A percentile compares a stretch with the other conserved stretches of the same genome.
These are phyloP conservation scores for Panagrolaimus sp. DNA, from an alignment of 1,140 invertebrate genomes.

Conservation along the genomic window DNA sequence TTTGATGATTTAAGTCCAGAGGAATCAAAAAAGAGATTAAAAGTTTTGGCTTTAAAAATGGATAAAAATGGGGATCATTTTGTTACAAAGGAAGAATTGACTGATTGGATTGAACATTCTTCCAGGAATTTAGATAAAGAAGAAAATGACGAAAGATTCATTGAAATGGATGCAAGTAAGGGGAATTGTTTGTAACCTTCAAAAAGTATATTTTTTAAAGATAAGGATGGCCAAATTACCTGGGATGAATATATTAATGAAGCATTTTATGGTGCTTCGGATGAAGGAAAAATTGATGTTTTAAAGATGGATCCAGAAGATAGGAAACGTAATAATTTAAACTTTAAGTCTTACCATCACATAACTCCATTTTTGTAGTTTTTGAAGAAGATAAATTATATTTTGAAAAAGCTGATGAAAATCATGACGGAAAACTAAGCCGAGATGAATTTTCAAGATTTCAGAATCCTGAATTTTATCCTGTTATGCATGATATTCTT, in stretches of 20 bases:
- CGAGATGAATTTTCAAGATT: constrained; percentile 79
- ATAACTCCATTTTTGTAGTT: constrained; percentile 49
- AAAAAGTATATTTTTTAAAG: constrained; percentile 54
- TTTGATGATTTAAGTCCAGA: constrained; percentile 79
- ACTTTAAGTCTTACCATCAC: not conserved
- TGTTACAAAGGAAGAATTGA: constrained; percentile 77
- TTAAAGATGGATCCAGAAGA: constrained; percentile 36
- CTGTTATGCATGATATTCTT: constrained; percentile 74
- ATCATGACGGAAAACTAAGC: constrained; percentile 75
- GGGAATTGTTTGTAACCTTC: not conserved
- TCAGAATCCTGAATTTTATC: constrained; percentile 73
- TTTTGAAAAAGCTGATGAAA: constrained; percentile 77
- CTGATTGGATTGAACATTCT: constrained; percentile 84
- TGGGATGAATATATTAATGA: constrained; percentile 83
- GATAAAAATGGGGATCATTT: constrained; percentile 74
- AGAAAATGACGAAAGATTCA: constrained; percentile 77
- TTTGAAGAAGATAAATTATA: constrained; percentile 74
- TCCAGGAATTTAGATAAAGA: constrained; percentile 72
- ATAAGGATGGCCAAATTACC: constrained; percentile 74
- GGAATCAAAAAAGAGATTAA: constrained; percentile 77
- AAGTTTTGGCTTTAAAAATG: constrained; percentile 78
- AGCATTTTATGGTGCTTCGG: constrained; percentile 65
- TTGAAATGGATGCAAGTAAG: constrained; percentile 71
- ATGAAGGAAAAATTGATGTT: constrained; percentile 41
- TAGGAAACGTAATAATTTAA: constrained; percentile 51